Evolutionary conservation across 2,797 vertebrate species (phyloP), one percentile per base, ranked within the genome.

Genomic region (Bradypus variegatus): DNA sequence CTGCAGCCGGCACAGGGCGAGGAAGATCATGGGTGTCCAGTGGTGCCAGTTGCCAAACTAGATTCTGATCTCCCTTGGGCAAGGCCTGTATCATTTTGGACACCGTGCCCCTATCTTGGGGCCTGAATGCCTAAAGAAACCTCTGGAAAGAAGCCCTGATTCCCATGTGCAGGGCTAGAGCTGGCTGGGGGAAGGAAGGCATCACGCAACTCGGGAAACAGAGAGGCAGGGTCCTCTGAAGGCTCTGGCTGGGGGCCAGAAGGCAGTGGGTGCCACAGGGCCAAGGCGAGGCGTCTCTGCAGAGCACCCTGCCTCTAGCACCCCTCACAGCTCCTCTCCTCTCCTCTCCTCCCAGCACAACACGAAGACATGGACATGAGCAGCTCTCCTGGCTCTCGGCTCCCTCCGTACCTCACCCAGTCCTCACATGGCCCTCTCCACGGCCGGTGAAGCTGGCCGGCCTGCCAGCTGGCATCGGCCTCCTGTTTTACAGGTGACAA

Each of bases 101-200:
- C 58, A 23, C 58, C 58, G 2, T 21, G 58, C 58, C 58, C 58
- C 58, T 8, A 58, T 21, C 58, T 90, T 73, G 55, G 78, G 72
- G 75, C 38, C 70, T 69, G 27, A 45, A 77, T 36, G 36, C 45
- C 75, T 79, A 85, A 82, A 92, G 83, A 90, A 93, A 82, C 55
- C 88, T 95, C 91, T 93, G 38, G 90, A 92, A 93, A 73, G 45
- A 16, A 90, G 48, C 15, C 67, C 75, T 36, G 33, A n/a, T 50
- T 38, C 50, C 64, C 53, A 41, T 3, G 33, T 12, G 25, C 41
- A 72, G 27, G 80, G 70, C 33, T 33, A 91, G 78, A 36, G 27
- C 69, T 60, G 33, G 45, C 50, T 58, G 69, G 58, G 31, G 7
- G 64, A 81, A 25, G 23, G 62, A 55, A 8, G 53, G n/a, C 33